phyloP scores from a whole-genome alignment of 2,888 invertebrate species.

The Monochamus alternatus region DNA sequence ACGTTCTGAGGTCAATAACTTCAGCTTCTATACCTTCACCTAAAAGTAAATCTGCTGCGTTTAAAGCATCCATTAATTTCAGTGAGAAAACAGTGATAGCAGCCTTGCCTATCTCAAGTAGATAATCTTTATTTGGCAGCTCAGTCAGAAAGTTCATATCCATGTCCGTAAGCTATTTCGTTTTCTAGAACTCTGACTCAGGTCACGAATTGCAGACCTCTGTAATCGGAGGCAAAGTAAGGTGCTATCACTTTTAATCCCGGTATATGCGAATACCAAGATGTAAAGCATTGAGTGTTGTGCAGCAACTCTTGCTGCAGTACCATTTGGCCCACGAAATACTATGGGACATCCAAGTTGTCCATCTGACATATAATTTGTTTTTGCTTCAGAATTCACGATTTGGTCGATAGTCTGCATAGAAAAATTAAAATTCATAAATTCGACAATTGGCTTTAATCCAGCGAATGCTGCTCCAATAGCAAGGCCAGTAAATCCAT shows the following conservation, averaged over 20 bases:
- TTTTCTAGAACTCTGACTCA: conserved; percentile 94
- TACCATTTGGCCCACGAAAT: conserved; percentile 98
- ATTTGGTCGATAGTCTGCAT: conserved; percentile 85
- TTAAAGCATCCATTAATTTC: too few species aligned
- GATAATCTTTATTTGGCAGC: conserved; percentile 89
- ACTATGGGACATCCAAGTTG: conserved; percentile 87
- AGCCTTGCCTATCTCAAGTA: conserved; percentile 94
- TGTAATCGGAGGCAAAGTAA: conserved; percentile 92
- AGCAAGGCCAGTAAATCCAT: conserved; percentile 90
- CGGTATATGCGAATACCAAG: conserved; percentile 98
- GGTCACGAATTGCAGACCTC: conserved; percentile 96
- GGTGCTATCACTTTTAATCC: conserved; percentile 93
- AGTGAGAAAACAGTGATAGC: conserved; percentile 75
- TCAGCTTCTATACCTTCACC: conserved; percentile 92
- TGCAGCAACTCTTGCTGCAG: conserved; percentile 94
- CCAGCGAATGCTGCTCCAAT: conserved; percentile 81
- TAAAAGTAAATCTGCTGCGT: conserved; percentile 92
- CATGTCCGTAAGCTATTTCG: conserved; percentile 92
- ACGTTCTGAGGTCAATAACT: conserved; percentile 86
- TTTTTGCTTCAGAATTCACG: conserved; percentile 81
- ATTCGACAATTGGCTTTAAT: conserved; percentile 80
- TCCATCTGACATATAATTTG: conserved; percentile 80
- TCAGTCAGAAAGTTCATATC: conserved; percentile 93
- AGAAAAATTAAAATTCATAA: conserved; percentile 85
- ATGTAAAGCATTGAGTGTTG: conserved; percentile 99